A percentile compares a stretch with the other conserved stretches of the same genome.
Conservation (phyloP, 1,140 invertebrate genomes). For the Drosophila willistoni region DNA sequence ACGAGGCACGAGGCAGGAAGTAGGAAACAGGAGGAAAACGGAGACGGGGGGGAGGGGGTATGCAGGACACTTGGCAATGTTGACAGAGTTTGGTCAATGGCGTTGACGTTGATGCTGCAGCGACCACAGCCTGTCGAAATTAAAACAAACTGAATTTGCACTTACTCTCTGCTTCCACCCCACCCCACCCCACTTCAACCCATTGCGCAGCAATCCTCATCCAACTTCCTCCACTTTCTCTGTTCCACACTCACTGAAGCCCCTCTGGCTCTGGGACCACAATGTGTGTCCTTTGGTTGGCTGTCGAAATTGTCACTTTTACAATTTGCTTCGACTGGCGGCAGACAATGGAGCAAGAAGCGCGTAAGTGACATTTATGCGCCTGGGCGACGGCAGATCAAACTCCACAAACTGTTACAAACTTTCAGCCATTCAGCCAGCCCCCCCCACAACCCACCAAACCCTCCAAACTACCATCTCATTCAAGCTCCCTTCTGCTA, state of each 20-base stretch:
- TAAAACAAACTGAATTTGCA: slow-evolving; percentile 81
- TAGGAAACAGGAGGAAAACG: slow-evolving; percentile 3
- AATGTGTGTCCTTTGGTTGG: slow-evolving; percentile 13
- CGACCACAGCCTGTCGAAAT: slow-evolving; percentile 78
- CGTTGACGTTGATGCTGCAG: slow-evolving; percentile 34
- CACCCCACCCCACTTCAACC: background rate
- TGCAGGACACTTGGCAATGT: slow-evolving; percentile 29
- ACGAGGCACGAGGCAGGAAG: background rate
- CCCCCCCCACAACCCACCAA: no score
- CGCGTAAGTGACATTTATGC: slow-evolving; percentile 82
- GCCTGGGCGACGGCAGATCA: slow-evolving; percentile 54
- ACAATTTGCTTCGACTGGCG: slow-evolving; percentile 64
- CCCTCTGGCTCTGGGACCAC: background rate
- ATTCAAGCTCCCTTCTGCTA: no score
- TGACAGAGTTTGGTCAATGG: slow-evolving; percentile 71
- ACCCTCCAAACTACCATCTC: background rate
- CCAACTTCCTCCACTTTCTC: no score
- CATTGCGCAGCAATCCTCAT: no score
- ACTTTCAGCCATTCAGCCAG: slow-evolving; percentile 25
- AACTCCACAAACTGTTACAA: slow-evolving; percentile 33
- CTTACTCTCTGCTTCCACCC: slow-evolving; percentile 55
- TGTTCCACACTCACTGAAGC: background rate
- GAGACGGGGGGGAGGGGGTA: background rate
- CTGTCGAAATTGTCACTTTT: slow-evolving; percentile 80
- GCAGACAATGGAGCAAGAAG: slow-evolving; percentile 57